Conservation (phyloP, 2,888 invertebrate genomes). For the Pemphredon lugubris region DNA sequence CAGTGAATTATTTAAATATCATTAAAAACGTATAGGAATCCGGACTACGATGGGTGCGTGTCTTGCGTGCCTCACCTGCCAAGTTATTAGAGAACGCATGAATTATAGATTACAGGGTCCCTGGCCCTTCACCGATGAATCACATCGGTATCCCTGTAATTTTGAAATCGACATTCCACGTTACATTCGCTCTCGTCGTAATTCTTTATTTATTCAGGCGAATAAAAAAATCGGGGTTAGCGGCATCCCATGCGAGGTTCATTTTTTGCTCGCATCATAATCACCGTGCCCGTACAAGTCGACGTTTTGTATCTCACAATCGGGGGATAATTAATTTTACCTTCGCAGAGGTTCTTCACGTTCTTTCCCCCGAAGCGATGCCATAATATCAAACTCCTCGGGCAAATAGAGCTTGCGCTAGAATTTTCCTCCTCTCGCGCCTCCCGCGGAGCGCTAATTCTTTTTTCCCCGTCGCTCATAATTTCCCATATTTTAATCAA, state of each 20-base stretch:
- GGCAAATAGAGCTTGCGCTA: constrained; percentile 19
- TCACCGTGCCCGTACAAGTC: background rate
- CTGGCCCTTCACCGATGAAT: background rate
- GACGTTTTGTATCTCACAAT: constrained; percentile 14
- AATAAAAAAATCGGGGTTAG: constrained; percentile 21
- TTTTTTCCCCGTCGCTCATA: no score
- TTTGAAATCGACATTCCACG: background rate
- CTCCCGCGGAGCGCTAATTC: no score
- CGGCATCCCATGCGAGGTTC: background rate
- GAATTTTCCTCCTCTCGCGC: constrained; percentile 7
- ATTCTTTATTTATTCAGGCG: background rate
- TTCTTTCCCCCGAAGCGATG: constrained; percentile 29
- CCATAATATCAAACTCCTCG: constrained; percentile 24
- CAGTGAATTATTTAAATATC: no score
- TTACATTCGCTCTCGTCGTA: background rate
- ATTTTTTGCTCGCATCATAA: constrained; percentile 1
- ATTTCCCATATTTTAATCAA: no score
- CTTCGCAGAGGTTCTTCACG: constrained; percentile 38
- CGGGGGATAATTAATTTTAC: constrained; percentile 45
- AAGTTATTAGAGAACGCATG: no score
- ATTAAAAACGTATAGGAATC: no score
- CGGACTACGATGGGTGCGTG: no score
- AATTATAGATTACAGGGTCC: no score
- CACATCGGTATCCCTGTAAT: background rate
- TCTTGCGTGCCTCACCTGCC: no score